Evolutionary conservation across 2,888 invertebrate genomes (phyloP), one percentile per base, ranked within the genome.

Genomic region (Tipula lateralis): DNA sequence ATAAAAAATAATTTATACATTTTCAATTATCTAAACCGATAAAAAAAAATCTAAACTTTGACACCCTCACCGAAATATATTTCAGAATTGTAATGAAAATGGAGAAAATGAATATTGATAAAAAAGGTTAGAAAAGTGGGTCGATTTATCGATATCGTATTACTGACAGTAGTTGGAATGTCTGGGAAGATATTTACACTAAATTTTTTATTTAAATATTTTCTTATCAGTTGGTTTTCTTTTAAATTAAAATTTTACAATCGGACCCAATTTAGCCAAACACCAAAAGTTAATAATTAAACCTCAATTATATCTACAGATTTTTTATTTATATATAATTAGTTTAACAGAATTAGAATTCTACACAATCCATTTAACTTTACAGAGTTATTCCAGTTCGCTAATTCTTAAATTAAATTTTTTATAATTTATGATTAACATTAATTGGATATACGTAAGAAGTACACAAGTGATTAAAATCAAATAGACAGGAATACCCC

Each of bases 21-120:
- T 66, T 66, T 66, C 66, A 66, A 66, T 66, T 66, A 66, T 66
- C 66, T 50, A 24, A 66, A 66, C 66, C 66, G 66, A 66, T 66
- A 66, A 66, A 24, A 66, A 32, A 66, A 66, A 66, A 66, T 24
- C 66, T 66, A 66, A 66, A 66, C 66, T 66, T 66, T 66, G 66
- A 66, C 66, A 66, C 66, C 66, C 66, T 66, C 44, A 50, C 44
- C n/a, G 44, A 50, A 50, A 50, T 50, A 16, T 50, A 50, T 50
- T 50, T 50, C 66, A 9, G 19, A 32, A 66, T 66, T 24, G 19
- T 24, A 66, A 24, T 66, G 66, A 12, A 66, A 24, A 66, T 66
- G 9, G 13, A 66, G n/a, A n/a, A n/a, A 66, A 66, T 66, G 19
- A 66, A 66, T 24, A 24, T 66, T 66, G 66, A 66, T 66, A 66